Evolutionary conservation across 2,888 invertebrate species (phyloP), one percentile per base, ranked within the genome.

Genomic region (Blastobasis lacticolella): DNA sequence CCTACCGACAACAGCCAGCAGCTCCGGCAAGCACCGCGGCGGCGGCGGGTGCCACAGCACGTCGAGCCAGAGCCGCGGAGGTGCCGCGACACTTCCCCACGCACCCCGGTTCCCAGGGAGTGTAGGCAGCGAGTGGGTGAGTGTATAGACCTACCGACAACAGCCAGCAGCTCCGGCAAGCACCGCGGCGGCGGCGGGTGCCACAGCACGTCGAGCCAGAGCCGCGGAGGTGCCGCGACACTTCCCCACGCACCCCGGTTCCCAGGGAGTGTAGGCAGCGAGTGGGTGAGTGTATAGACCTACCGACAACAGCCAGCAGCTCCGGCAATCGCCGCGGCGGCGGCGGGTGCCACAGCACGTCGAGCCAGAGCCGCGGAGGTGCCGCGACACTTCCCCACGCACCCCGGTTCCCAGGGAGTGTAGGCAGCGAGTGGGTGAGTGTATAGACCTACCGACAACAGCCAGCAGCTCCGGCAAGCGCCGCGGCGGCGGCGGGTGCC

Each of bases 141-240:
- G n/a, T n/a, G n/a, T n/a, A n/a, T n/a, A n/a, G n/a, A n/a, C n/a
- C n/a, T n/a, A 91, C 91, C 91, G 43, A 92, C 91, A 46, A 90
- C 90, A 46, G 84, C 82, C 54, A 93, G 82, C 56, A 93, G 90
- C 61, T 92, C 91, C 0, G 90, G 86, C 52, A 93, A 81, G 49
- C 90, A 82, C 59, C 76, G 73, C 2, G 90, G 73, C 1, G 92
- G 90, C 55, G 92, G 90, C 37, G 91, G 89, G 61, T 93, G 92
- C 90, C 95, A 94, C 57, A 98, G 88, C 47, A 96, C 94, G 76
- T 96, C 95, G 8, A 96, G 91, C 97, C 97, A 97, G 54, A 97
- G 88, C 50, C 93, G 91, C n/a, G n/a, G n/a, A n/a, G n/a, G n/a
- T 59, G 92, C 90, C 50, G 90, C 89, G 0, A 96, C 96, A 74